Conservation (phyloP, 2,113 vertebrate genomes). For the Epinephelus lanceolatus region DNA sequence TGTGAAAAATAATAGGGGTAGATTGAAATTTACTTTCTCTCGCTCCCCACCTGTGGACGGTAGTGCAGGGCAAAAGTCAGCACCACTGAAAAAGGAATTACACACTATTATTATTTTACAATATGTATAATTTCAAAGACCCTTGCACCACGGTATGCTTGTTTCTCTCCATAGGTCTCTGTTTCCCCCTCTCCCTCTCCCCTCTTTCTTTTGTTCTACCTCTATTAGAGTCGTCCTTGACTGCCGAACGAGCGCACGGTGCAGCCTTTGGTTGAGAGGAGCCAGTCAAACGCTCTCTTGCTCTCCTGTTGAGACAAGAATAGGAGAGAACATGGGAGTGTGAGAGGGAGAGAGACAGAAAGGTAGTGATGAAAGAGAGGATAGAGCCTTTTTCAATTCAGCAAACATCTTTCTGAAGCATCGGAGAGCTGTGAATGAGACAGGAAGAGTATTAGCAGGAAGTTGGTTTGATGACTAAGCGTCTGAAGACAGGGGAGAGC, state of each 20-base stretch:
- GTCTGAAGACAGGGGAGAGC: conserved; percentile 62
- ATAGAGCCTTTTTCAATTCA: conserved; percentile 42
- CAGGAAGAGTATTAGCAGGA: conserved; percentile 58
- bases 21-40: conserved; percentile 28
- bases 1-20: conserved; percentile 16
- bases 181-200: conserved; percentile 20
- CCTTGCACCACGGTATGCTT: conserved; percentile 53
- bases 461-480: conserved; percentile 73
- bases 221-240: conserved; percentile 80
- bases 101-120: conserved; percentile 57
- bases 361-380: background rate
- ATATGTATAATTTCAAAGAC: conserved; percentile 63
- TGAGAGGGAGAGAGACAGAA: conserved; percentile 9
- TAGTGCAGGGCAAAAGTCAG: conserved; percentile 44
- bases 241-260: conserved; percentile 53
- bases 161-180: conserved; percentile 49
- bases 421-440: conserved; percentile 57
- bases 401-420: conserved; percentile 54
- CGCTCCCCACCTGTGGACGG: conserved; percentile 57
- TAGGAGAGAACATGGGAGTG: conserved; percentile 56
- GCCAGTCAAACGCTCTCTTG: conserved; percentile 68
- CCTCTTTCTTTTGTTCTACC: conserved; percentile 76
- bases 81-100: conserved; percentile 42
- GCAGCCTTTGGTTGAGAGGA: conserved; percentile 74
- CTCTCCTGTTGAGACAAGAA: conserved; percentile 71